Evolutionary conservation across 2,113 vertebrate genomes (phyloP), one percentile per base, ranked within the genome.

Genomic region (Bufo gargarizans): DNA sequence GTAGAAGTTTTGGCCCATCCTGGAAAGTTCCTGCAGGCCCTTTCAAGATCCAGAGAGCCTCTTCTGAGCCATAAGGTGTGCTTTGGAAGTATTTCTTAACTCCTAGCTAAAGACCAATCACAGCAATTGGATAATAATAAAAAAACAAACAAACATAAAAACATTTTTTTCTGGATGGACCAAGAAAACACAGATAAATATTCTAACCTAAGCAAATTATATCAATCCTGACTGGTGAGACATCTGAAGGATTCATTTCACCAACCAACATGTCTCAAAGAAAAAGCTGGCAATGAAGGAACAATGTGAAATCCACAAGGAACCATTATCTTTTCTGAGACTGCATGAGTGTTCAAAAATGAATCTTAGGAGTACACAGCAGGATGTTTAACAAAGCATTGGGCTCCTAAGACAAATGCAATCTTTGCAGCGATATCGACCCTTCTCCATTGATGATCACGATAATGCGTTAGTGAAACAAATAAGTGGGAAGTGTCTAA

Each of bases 21-120:
- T 92, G 95, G 95, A 96, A 96, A 96, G 95, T 94, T 96, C 95
- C 95, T 94, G 94, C 96, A 95, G 95, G 96, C 97, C 96, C 94
- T 96, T 96, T 1, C 95, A 96, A 94, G 95, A 96, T 97, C 96
- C 96, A 95, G 94, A 93, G 97, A 97, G 97, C 97, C 97, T 97
- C 96, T 98, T 98, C 97, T 99, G 98, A 99, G 98, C 98, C 98
- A 99, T 99, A 99, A 92, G 89, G 94, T 97, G 96, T 97, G 97
- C 96, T 98, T 97, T 96, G 96, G 97, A 99, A 97, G 97, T 97
- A 97, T 96, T 98, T 96, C 95, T 97, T 95, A 97, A 99, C 97
- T 97, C 95, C 96, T 97, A 97, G 96, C 96, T 97, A 97, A 96
- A 96, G 95, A 97, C 96, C 96, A 94, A 97, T 95, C 98, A 84